Evolutionary conservation across 2,113 vertebrate genomes (phyloP).

Genomic region (Miniopterus natalensis): DNA sequence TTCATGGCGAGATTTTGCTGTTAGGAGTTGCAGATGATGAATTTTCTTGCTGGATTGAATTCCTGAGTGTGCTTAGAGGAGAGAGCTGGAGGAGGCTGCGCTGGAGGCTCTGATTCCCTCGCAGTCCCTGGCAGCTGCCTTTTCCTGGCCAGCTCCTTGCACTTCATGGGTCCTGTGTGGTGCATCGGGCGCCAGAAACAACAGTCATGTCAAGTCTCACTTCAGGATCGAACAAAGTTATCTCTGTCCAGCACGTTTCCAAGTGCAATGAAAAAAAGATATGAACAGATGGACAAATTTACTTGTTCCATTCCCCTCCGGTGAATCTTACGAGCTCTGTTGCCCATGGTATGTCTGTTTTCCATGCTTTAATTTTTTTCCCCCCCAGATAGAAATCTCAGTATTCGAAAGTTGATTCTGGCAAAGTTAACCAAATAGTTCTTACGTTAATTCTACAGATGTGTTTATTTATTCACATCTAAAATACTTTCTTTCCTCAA

Average conservation of each 20-base stretch:
- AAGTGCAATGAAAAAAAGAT: conserved; percentile 51
- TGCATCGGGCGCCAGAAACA: conserved; percentile 80
- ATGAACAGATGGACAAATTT: conserved; percentile 64
- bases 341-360: conserved; percentile 49
- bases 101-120: conserved; percentile 1
- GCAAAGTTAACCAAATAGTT: conserved; percentile 70
- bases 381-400: conserved; percentile 61
- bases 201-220: conserved; percentile 77
- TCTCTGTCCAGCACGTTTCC: conserved; percentile 77
- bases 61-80: conserved; percentile 1
- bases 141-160: conserved; percentile 70
- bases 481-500: conserved; percentile 64
- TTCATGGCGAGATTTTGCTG: background rate
- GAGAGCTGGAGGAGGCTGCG: background rate
- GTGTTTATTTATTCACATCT: conserved; percentile 73
- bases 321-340: conserved; percentile 68
- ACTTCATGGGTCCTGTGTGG: conserved; percentile 53
- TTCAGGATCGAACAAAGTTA: conserved; percentile 79
- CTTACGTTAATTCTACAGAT: conserved; percentile 74
- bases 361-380: conserved; percentile 55
- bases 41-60: conserved; percentile 44
- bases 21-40: background rate
- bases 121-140: conserved; percentile 39
- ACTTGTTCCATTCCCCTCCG: conserved; percentile 65
- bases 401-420: conserved; percentile 78